Evolutionary conservation across 2,797 vertebrate species (phyloP), one percentile per base, ranked within the genome.

Genomic region (Alfaro cultratus): DNA sequence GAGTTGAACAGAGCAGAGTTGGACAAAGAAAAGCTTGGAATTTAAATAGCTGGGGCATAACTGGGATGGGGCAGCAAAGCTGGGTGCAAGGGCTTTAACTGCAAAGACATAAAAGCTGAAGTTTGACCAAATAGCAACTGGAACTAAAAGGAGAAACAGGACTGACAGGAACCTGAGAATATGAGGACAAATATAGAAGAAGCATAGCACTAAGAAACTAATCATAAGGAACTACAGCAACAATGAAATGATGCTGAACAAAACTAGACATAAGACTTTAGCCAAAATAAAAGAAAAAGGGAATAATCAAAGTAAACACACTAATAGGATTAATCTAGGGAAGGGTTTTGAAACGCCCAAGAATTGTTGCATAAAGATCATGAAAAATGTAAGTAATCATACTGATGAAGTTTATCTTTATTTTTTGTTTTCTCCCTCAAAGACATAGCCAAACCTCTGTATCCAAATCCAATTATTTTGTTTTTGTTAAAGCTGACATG

Each of bases 391-490:
- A 43, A 64, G 8, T 18, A 70, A 70, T 43, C 39, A 41, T 26
- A 0, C 36, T 43, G 64, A 23, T 26, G 3, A 41, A 43, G 15
- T n/a, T 43, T 41, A 18, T 36, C 21, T 5, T 41, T 26, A n/a
- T 43, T 68, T 67, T 41, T 10, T 39, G 21, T 68, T 68, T 68
- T 41, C 39, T 70, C 4, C 21, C 23, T 70, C 23, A 26, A 43
- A 26, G 12, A 43, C 39, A 41, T 51, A n/a, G 23, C 51, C 51
- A 21, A 68, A 13, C 39, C 26, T 45, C 16, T 78, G 34, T 43
- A 49, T 23, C 7, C 39, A 0, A 67, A 89, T 77, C 83, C 12
- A 80, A 55, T 81, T 80, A 41, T 75, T 85, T 45, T 76, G 74
- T 78, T 81, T 53, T 77, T 49, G 55, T 57, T 26, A 23, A 72